Percentiles rank a stretch among this genome's conserved stretches.
Conservation (phyloP, 2,888 invertebrate species). For the Mesorhabditis sp. region DNA sequence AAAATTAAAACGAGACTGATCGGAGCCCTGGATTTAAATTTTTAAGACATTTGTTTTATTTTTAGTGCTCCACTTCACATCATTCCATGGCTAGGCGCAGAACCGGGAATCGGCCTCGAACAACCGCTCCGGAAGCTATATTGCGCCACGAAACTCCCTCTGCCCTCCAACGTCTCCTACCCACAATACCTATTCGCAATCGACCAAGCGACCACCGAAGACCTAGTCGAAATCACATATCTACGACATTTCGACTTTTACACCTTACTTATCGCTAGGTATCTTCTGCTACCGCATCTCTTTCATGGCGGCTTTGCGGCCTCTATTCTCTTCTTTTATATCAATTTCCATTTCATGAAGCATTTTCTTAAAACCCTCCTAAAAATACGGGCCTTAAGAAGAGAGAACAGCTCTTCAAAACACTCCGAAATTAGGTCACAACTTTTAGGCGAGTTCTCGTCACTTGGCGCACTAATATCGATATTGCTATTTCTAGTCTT, state of each 20-base stretch:
- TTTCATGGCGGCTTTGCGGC: conserved; percentile 5
- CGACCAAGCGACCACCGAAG: background rate
- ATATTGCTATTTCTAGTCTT: background rate
- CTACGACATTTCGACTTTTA: background rate
- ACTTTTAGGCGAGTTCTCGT: background rate
- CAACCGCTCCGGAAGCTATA: background rate
- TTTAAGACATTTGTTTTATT: background rate
- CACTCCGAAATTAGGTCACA: background rate
- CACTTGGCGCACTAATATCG: too few species aligned
- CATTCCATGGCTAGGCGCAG: background rate
- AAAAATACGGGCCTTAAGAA: background rate
- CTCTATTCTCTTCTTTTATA: background rate
- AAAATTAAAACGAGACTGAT: too few species aligned
- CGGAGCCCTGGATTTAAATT: background rate
- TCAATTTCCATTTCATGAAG: background rate
- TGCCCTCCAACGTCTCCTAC: background rate
- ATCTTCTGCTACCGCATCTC: background rate
- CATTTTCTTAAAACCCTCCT: background rate
- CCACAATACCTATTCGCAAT: background rate
- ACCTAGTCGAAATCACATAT: background rate
- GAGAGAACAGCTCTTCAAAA: background rate
- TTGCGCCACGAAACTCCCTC: background rate
- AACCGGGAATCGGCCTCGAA: conserved; percentile 1
- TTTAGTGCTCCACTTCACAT: background rate
- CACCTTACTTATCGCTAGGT: background rate